Percentiles rank a stretch among this genome's conserved stretches.
phyloP scores from a whole-genome alignment of 2,888 invertebrate genomes.

The Microctonus hyperodae region DNA sequence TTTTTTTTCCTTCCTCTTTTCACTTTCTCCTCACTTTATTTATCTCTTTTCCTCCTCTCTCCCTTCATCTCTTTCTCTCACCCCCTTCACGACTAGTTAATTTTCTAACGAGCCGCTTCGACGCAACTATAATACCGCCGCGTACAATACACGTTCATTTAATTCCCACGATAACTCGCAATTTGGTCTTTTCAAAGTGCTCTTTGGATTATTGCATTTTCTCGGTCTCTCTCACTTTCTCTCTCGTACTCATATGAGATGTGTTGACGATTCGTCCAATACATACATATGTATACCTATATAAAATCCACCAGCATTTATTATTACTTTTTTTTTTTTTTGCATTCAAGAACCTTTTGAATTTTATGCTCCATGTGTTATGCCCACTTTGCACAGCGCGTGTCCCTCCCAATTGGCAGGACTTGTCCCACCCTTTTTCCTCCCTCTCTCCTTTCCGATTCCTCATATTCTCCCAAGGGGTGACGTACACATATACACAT shows the following conservation, averaged over 20 bases:
- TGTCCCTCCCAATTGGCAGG: slow-evolving; percentile 15
- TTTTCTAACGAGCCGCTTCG: slow-evolving; percentile 30
- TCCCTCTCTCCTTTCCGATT: neutral
- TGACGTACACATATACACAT: neutral
- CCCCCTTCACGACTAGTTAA: slow-evolving; percentile 34
- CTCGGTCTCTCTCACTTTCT: slow-evolving; percentile 5
- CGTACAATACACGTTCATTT: slow-evolving; percentile 18
- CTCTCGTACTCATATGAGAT: neutral
- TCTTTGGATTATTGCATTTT: slow-evolving; percentile 24
- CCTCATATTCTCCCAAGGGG: neutral
- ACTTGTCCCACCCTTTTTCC: slow-evolving; percentile 8
- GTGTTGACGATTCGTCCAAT: neutral
- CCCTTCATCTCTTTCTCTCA: slow-evolving; percentile 3
- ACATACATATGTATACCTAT: neutral
- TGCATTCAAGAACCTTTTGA: slow-evolving; percentile 18
- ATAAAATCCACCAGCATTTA: neutral
- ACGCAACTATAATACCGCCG: slow-evolving; percentile 20
- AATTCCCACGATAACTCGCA: slow-evolving; percentile 31
- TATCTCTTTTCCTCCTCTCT: slow-evolving; percentile 7
- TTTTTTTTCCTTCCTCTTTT: slow-evolving; percentile 13
- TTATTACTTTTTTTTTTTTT: slow-evolving; percentile 1
- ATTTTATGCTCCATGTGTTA: slow-evolving; percentile 23
- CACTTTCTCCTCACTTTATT: slow-evolving; percentile 15
- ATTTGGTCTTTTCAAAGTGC: slow-evolving; percentile 26
- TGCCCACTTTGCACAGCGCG: slow-evolving; percentile 11